These are phyloP conservation scores for Ostrea edulis DNA, from an alignment of 1,140 invertebrate genomes.

Conservation along the genomic window DNA sequence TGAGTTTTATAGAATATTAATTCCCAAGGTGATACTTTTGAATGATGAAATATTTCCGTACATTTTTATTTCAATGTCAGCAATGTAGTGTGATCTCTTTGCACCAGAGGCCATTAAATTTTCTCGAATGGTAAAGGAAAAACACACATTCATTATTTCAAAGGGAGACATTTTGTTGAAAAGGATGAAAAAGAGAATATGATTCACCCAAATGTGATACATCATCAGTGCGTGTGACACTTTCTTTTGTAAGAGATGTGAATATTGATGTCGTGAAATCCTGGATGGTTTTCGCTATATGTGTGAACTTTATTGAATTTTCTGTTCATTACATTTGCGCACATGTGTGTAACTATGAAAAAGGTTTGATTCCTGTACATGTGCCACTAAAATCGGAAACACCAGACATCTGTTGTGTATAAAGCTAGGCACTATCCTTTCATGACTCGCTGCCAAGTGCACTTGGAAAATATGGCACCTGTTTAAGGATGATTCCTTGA, in stretches of 20 bases:
- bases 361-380: constrained; percentile 1
- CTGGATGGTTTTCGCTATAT: constrained; percentile 25
- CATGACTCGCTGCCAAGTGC: not conserved
- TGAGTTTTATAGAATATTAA: not conserved
- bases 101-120: constrained; percentile 18
- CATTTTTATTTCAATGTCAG: not conserved
- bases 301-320: constrained; percentile 3
- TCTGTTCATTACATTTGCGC: constrained; percentile 16
- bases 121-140: not conserved
- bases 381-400: not conserved
- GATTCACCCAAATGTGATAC: constrained; percentile 21
- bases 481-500: not conserved
- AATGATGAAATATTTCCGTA: not conserved
- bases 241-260: constrained; percentile 10
- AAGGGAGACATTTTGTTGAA: not conserved
- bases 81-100: constrained; percentile 34
- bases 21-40: constrained; percentile 14
- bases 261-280: constrained; percentile 27
- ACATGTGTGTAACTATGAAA: not conserved
- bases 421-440: not conserved
- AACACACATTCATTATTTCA: not conserved
- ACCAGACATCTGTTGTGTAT: not conserved
- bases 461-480: not conserved
- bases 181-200: constrained; percentile 7
- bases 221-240: constrained; percentile 3